Conservation (phyloP, 2,113 vertebrate genomes). For the Pseudopodoces humilis region DNA sequence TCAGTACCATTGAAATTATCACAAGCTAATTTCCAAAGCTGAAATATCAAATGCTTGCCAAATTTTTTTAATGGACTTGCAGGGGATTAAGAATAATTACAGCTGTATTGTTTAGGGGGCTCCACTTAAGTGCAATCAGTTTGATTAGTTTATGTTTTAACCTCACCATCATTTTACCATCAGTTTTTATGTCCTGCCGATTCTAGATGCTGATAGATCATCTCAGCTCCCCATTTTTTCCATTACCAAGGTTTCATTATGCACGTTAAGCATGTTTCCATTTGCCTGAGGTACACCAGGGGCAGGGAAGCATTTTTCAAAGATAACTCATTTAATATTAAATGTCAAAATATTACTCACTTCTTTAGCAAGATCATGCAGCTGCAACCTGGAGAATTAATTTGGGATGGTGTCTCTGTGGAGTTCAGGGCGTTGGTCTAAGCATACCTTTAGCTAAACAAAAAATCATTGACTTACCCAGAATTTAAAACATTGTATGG, state of each 20-base stretch:
- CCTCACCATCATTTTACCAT: not conserved
- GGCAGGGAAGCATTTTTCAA: conserved; percentile 76
- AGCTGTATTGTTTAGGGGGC: not conserved
- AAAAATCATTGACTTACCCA: conserved; percentile 52
- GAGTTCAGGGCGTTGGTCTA: conserved; percentile 65
- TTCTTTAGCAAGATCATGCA: conserved; percentile 73
- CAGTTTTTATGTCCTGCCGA: conserved; percentile 25
- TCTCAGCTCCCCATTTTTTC: conserved; percentile 69
- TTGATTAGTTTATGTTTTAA: conserved; percentile 39
- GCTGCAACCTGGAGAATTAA: conserved; percentile 74
- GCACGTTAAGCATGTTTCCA: conserved; percentile 74
- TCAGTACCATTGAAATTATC: not conserved
- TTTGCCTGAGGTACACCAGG: conserved; percentile 73
- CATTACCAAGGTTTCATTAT: conserved; percentile 74
- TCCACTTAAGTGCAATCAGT: conserved; percentile 2
- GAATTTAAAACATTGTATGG: conserved; percentile 44
- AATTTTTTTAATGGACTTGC: not conserved
- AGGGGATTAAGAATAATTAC: conserved; percentile 1
- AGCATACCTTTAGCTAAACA: conserved; percentile 64
- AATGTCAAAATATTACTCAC: conserved; percentile 78
- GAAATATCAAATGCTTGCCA: not conserved
- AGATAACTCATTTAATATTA: conserved; percentile 79
- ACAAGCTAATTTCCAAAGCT: not conserved
- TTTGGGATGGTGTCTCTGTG: conserved; percentile 66
- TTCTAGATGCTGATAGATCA: conserved; percentile 50